Evolutionary conservation across 2,113 vertebrate genomes (phyloP), one percentile per base, ranked within the genome.

Genomic region (Perca schrenkii): DNA sequence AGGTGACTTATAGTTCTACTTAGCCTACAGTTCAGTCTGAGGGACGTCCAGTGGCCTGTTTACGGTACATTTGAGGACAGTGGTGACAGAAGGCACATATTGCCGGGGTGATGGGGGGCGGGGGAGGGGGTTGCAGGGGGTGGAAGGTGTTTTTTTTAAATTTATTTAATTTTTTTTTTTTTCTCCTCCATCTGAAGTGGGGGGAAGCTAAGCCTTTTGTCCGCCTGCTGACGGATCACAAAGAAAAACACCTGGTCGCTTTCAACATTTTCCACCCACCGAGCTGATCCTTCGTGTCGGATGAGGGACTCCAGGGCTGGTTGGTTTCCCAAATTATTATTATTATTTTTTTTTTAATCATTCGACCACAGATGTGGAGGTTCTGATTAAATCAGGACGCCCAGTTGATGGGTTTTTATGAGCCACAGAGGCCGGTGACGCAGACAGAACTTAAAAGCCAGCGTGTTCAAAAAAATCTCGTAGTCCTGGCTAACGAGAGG

Each of bases 1-100:
- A 54, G 50, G 74, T 65, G 77, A 87, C 56, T 77, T n/a, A 17
- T n/a, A 28, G 2, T 21, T 80, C 36, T 25, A 25, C 25, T 25
- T 25, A 25, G 25, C 47, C 25, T 34, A 64, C 74, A 46, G 62
- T 73, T 36, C 28, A 25, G 77, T 66, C 66, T n/a, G 79, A 31
- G 4, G 11, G 77, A 7, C 46, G 31, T 82, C 63, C 49, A 46
- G 17, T 54, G 68, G 67, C 69, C 17, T 34, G 28, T 79, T 8
- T 74, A 19, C 60, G 82, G 43, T 76, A 74, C 83, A 76, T 57
- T 82, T 21, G 89, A 86, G 69, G 77, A 56, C 68, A 2, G 58
- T 46, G 81, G 76, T 62, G 83, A 70, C 64, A 91, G 95, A 97
- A 98, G 97, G 97, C 97, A 98, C 97, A 47, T 80, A 1, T 85